Evolutionary conservation across 2,797 vertebrate species (phyloP).

Genomic region (Neosalanx taihuensis): DNA sequence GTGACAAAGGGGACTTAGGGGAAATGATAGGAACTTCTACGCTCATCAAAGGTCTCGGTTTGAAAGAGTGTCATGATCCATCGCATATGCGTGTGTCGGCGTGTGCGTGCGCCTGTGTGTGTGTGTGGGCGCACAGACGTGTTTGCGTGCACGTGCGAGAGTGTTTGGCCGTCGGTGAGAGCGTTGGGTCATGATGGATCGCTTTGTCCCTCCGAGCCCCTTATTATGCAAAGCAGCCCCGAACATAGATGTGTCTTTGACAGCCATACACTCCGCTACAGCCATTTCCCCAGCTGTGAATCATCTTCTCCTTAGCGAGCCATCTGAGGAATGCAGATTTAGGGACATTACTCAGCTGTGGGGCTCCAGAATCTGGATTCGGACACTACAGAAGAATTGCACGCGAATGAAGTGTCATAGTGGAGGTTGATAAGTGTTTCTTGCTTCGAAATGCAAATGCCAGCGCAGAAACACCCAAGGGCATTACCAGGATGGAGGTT

Average conservation of each 20-base stretch:
- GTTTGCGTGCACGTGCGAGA: conserved; percentile 21
- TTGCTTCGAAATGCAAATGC: background rate
- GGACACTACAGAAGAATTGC: background rate
- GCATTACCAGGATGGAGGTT: no score
- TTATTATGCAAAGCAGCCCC: background rate
- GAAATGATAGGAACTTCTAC: background rate
- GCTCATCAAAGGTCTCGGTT: background rate
- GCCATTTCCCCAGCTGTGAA: background rate
- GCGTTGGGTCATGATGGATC: conserved; percentile 31
- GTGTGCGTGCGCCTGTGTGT: background rate
- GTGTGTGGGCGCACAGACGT: conserved; percentile 20
- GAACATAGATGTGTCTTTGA: conserved; percentile 13
- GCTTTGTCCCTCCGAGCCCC: conserved; percentile 3
- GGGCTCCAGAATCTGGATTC: background rate
- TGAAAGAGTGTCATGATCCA: background rate
- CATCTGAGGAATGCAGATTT: background rate
- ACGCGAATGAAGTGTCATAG: background rate
- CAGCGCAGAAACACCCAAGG: background rate
- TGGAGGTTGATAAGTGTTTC: background rate
- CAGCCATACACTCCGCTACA: background rate
- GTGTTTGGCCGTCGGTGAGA: conserved; percentile 8
- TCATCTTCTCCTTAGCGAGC: background rate
- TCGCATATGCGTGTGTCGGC: background rate
- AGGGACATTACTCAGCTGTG: conserved; percentile 3
- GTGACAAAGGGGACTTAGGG: conserved; percentile 18